Evolutionary conservation across 23 tunicate genomes (phyloP).

Genomic region (Halocynthia roretzi): DNA sequence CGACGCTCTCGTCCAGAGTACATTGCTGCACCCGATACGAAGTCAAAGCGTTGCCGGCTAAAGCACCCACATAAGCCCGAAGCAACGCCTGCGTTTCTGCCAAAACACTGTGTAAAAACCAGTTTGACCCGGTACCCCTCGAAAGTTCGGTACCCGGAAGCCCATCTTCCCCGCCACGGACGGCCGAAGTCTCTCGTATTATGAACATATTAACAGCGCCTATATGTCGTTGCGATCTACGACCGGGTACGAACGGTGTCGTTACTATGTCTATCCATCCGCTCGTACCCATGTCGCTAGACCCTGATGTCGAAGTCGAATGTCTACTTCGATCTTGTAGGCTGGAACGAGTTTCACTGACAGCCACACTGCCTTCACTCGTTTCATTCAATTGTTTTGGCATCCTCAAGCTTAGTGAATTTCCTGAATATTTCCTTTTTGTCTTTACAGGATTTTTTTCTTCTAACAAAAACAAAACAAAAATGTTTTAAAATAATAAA

Average conservation of each 20-base stretch:
- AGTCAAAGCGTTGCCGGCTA: conserved; percentile 78
- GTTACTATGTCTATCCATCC: conserved; percentile 10
- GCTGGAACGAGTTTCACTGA: too few relatives aligned
- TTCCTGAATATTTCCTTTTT: too few relatives aligned
- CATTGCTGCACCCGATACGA: conserved; percentile 42
- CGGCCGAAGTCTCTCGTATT: conserved; percentile 74
- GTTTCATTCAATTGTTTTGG: too few relatives aligned
- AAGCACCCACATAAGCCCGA: conserved; percentile 79
- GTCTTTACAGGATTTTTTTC: too few relatives aligned
- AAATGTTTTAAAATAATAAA: too few relatives aligned
- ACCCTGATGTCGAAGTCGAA: too few relatives aligned
- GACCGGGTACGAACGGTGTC: conserved; percentile 16
- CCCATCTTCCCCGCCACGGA: conserved; percentile 75
- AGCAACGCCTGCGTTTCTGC: conserved; percentile 64
- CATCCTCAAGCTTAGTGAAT: too few relatives aligned
- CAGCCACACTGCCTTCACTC: too few relatives aligned
- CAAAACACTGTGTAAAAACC: conserved; percentile 76
- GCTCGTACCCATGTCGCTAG: too few relatives aligned
- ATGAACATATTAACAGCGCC: conserved; percentile 71
- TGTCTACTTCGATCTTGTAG: too few relatives aligned
- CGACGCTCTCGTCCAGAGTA: conserved; percentile 56
- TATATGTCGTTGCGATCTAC: conserved; percentile 17
- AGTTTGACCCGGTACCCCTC: conserved; percentile 58
- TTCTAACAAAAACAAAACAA: too few relatives aligned
- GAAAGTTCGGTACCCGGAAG: conserved; percentile 49